phyloP scores from a whole-genome alignment of 2,113 vertebrate species.

The Lampris incognitus region DNA sequence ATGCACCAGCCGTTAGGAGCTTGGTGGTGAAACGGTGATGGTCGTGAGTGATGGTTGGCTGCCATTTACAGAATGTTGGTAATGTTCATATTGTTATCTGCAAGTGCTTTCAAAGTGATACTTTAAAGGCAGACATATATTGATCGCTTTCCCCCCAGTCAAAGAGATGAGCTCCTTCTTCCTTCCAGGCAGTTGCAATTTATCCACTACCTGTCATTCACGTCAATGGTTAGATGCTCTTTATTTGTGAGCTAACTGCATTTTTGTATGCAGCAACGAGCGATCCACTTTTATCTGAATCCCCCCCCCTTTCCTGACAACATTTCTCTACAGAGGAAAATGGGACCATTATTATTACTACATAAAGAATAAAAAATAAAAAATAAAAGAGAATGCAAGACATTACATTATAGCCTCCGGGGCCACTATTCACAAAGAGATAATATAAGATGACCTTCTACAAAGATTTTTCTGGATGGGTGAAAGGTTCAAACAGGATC shows the following conservation, averaged over 20 bases:
- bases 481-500: conserved; percentile 70
- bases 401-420: conserved; percentile 72
- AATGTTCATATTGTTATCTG: conserved; percentile 37
- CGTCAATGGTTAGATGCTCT: conserved; percentile 58
- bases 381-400: conserved; percentile 44
- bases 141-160: conserved; percentile 53
- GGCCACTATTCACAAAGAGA: conserved; percentile 66
- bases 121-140: conserved; percentile 41
- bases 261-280: conserved; percentile 72
- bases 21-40: conserved; percentile 8
- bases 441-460: conserved; percentile 76
- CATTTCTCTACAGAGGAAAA: conserved; percentile 43
- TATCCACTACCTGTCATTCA: conserved; percentile 82
- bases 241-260: conserved; percentile 81
- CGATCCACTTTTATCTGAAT: conserved; percentile 41
- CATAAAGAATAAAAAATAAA: neutral
- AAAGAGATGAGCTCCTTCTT: conserved; percentile 69
- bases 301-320: conserved; percentile 12
- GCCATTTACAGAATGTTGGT: conserved; percentile 8
- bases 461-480: conserved; percentile 81
- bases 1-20: neutral
- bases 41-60: conserved; percentile 16
- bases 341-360: neutral
- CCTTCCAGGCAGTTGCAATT: conserved; percentile 72
- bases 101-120: conserved; percentile 41